Base-by-base conservation (phyloP, 2,113 vertebrate species). In the Stigmatopora nigra region DNA sequence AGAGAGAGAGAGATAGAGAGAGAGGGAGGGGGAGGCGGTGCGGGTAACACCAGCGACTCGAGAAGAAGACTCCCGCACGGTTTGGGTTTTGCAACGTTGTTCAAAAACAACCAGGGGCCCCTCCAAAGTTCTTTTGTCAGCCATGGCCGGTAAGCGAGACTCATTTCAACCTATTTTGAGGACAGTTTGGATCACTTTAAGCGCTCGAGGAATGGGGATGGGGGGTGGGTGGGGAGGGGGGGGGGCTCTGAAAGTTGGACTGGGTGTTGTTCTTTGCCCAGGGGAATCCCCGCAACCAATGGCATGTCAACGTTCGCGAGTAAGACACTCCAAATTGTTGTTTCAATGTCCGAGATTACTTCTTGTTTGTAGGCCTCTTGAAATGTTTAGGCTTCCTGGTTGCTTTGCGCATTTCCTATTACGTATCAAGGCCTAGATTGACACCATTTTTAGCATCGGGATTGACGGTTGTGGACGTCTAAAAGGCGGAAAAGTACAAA, bases 121-220 rank as follows among this genome's bases (percentile, higher is more conserved):
- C 0, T 15, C 9, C 38, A 7, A 65, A n/a, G 17, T 47, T 10
- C 20, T 25, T 8, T 57, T 17, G 4, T 55, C 64, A 63, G 78
- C 69, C 76, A 90, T 89, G 88, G 85, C 79, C 3, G 81, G 88
- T 90, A 53, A 88, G 87, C 61, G 51, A 31, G 41, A n/a, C 60
- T 0, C 61, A 1, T n/a, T 53, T 25, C 53, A 12, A 5, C 25
- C 44, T 3, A 3, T 35, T 51, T 16, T 47, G 25, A 11, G 10
- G n/a, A 3, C 36, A 49, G 63, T 72, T 25, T 10, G 9, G 20
- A 46, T 31, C 38, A 9, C 5, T 8, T 12, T 22, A 11, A 16
- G 41, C 20, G 41, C n/a, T n/a, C 19, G 38, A 31, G 25, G 25
- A 31, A 31, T 31, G 25, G 25, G 25, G 25, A 31, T 2, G 25